Evolutionary conservation across 2,113 vertebrate species (phyloP).

Genomic region (Malaclemys terrapin): DNA sequence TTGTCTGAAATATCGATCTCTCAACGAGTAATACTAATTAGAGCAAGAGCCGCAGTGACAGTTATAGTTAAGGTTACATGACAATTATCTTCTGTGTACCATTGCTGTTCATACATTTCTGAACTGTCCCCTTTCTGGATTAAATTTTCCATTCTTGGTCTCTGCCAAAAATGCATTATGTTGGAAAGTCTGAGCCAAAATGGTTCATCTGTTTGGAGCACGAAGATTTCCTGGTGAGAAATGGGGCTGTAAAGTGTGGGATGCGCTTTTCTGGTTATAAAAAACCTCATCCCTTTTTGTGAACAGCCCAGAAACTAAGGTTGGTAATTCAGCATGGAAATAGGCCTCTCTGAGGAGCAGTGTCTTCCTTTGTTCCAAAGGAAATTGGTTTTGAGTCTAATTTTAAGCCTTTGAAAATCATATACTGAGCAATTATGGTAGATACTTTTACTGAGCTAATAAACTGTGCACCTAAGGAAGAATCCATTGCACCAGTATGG

Average conservation of each 20-base stretch:
- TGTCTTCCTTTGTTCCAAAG: neutral
- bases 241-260: neutral
- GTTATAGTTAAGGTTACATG: constrained; percentile 25
- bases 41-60: neutral
- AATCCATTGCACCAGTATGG: fast-evolving
- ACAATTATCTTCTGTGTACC: neutral
- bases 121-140: neutral
- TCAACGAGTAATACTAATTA: constrained; percentile 26
- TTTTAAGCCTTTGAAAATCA: neutral
- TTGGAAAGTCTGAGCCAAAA: neutral
- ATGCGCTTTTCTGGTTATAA: neutral
- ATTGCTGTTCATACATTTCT: neutral
- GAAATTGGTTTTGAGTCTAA: neutral
- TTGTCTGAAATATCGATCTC: neutral
- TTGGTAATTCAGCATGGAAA: neutral
- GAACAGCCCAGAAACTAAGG: neutral
- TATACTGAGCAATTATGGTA: neutral
- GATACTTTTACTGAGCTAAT: neutral
- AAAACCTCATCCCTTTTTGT: neutral
- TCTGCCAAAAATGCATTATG: neutral
- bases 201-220: neutral
- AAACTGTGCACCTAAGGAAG: neutral
- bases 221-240: neutral
- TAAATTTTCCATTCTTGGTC: neutral
- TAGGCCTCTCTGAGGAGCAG: neutral